Conservation (phyloP, 2,113 vertebrate genomes). For the Gambusia holbrooki region DNA sequence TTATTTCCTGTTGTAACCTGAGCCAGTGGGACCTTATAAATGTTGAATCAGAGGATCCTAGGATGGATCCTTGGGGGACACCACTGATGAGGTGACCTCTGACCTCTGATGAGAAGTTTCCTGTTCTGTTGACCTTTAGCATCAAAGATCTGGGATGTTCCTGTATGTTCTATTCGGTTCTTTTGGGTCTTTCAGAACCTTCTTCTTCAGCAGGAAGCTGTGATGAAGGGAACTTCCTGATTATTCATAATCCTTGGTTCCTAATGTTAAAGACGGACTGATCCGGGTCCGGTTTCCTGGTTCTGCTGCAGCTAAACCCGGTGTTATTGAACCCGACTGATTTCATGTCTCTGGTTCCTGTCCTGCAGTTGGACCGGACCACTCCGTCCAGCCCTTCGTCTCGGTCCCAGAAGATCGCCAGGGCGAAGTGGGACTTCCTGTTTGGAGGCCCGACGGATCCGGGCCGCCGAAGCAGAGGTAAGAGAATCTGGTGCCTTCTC, state of each 20-base stretch:
- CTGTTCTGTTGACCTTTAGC: too few species aligned
- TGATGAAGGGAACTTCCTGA: background rate
- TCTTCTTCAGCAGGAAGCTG: too few species aligned
- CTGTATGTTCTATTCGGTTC: background rate
- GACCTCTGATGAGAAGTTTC: too few species aligned
- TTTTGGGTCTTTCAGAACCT: too few species aligned
- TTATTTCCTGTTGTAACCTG: too few species aligned
- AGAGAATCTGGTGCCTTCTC: background rate
- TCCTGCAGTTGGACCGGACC: conserved; percentile 72
- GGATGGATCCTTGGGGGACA: too few species aligned
- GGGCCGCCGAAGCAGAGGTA: conserved; percentile 35
- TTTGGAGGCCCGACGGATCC: conserved; percentile 81
- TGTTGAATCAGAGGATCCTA: too few species aligned
- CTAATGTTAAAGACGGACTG: background rate
- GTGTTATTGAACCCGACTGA: background rate
- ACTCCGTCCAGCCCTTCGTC: conserved; percentile 77
- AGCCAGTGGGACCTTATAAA: too few species aligned
- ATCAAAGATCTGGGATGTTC: background rate
- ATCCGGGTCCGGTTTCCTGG: background rate
- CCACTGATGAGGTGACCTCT: too few species aligned
- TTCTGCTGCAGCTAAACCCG: background rate
- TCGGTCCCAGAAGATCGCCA: conserved; percentile 90
- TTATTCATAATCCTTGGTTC: background rate
- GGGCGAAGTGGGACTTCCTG: conserved; percentile 97
- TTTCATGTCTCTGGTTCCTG: background rate